Evolutionary conservation across 2,888 invertebrate species (phyloP).

Genomic region (Andrena marginata): DNA sequence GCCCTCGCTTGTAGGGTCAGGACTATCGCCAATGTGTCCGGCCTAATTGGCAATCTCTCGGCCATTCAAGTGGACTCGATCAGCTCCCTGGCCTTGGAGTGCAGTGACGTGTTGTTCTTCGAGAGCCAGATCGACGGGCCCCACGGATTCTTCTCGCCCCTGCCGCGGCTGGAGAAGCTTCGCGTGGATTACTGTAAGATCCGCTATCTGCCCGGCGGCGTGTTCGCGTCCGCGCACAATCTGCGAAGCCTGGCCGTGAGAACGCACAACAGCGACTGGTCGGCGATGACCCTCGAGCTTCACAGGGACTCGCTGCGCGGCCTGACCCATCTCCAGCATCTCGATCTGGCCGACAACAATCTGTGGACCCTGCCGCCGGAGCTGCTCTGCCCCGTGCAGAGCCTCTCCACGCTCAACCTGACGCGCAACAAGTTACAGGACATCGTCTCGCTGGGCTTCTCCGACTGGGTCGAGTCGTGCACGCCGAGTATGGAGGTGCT

Average conservation of each 20-base stretch:
- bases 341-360: slow-evolving; percentile 92
- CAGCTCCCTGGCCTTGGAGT: slow-evolving; percentile 89
- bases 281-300: slow-evolving; percentile 91
- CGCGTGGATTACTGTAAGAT: slow-evolving; percentile 92
- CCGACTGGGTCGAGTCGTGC: slow-evolving; percentile 90
- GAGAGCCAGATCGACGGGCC: slow-evolving; percentile 87
- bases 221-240: slow-evolving; percentile 89
- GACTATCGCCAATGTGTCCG: slow-evolving; percentile 90
- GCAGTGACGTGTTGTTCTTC: slow-evolving; percentile 91
- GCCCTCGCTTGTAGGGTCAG: slow-evolving; percentile 90
- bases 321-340: slow-evolving; percentile 88
- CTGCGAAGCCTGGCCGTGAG: slow-evolving; percentile 89
- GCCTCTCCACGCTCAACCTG: slow-evolving; percentile 90
- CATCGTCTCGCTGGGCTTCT: slow-evolving; percentile 91
- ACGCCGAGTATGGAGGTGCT: slow-evolving; percentile 89
- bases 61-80: slow-evolving; percentile 89
- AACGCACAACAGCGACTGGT: slow-evolving; percentile 93
- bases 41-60: slow-evolving; percentile 90
- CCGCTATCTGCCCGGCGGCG: slow-evolving; percentile 90
- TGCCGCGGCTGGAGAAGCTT: slow-evolving; percentile 89
- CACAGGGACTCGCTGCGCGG: slow-evolving; percentile 90
- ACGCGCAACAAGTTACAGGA: slow-evolving; percentile 93
- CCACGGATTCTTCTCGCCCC: slow-evolving; percentile 87
- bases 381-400: slow-evolving; percentile 90
- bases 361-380: slow-evolving; percentile 91